These are phyloP conservation scores for Mesoclemmys tuberculata DNA, from an alignment of 2,113 vertebrate species.

Conservation along the genomic window DNA sequence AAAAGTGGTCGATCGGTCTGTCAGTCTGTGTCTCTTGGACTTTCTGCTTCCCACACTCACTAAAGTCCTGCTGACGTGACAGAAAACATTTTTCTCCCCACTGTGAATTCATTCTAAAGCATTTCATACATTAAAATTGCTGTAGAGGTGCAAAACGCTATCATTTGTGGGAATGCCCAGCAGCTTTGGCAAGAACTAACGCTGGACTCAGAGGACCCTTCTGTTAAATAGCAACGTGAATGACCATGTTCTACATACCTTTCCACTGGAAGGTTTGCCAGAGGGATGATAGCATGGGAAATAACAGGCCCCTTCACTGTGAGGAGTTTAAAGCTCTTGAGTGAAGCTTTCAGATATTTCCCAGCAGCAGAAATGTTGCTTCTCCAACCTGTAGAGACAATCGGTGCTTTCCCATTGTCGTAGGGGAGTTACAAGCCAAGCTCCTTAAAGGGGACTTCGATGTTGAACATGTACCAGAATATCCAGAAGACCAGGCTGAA, in stretches of 20 bases:
- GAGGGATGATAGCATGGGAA: background rate
- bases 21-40: background rate
- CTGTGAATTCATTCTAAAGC: background rate
- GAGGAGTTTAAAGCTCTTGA: background rate
- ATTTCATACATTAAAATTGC: rapidly evolving
- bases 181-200: background rate
- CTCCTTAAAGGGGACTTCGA: slow-evolving; percentile 80
- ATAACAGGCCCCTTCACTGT: background rate
- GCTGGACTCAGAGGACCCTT: background rate
- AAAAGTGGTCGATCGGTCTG: background rate
- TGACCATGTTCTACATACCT: slow-evolving; percentile 9
- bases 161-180: background rate
- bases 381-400: rapidly evolving
- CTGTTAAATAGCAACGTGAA: background rate
- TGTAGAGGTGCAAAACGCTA: background rate
- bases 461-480: slow-evolving; percentile 88
- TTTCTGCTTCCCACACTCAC: background rate
- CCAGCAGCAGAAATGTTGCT: rapidly evolving
- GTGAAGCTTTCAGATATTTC: background rate
- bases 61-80: background rate
- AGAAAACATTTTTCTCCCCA: rapidly evolving
- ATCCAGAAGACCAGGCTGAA: slow-evolving; percentile 89
- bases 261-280: background rate
- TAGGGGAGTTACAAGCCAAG: slow-evolving; percentile 1
- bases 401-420: rapidly evolving